Evolutionary conservation across 2,113 vertebrate species (phyloP).

Genomic region (Turnix velox): DNA sequence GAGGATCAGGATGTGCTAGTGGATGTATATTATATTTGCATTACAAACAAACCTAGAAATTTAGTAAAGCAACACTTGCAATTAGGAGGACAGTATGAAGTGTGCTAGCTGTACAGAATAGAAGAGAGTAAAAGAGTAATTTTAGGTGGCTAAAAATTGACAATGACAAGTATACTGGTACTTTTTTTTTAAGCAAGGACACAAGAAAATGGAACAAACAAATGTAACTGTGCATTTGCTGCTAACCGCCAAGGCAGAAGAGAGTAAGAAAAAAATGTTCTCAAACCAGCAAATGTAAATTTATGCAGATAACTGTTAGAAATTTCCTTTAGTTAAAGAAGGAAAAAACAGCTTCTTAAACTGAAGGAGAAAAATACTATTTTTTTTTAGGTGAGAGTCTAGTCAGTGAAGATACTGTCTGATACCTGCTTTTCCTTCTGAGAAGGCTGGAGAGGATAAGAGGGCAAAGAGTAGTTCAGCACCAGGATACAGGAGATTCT

Average conservation of each 20-base stretch:
- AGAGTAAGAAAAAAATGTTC: not conserved
- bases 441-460: not conserved
- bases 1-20: not conserved
- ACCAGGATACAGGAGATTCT: not conserved
- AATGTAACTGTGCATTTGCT: not conserved
- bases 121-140: not conserved
- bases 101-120: not conserved
- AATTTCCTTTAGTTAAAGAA: not conserved
- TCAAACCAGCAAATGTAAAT: not conserved
- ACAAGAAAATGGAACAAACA: not conserved
- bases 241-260: not conserved
- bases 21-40: not conserved
- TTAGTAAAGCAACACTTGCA: not conserved
- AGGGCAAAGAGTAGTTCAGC: not conserved
- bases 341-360: not conserved
- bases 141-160: not conserved
- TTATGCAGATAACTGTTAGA: not conserved
- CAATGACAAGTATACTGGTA: not conserved
- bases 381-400: not conserved
- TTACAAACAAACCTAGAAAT: not conserved
- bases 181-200: not conserved
- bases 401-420: not conserved
- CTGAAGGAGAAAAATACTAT: not conserved
- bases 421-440: not conserved
- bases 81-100: not conserved